Conservation (phyloP, 2,113 vertebrate species). For the Callaeas wilsoni region DNA sequence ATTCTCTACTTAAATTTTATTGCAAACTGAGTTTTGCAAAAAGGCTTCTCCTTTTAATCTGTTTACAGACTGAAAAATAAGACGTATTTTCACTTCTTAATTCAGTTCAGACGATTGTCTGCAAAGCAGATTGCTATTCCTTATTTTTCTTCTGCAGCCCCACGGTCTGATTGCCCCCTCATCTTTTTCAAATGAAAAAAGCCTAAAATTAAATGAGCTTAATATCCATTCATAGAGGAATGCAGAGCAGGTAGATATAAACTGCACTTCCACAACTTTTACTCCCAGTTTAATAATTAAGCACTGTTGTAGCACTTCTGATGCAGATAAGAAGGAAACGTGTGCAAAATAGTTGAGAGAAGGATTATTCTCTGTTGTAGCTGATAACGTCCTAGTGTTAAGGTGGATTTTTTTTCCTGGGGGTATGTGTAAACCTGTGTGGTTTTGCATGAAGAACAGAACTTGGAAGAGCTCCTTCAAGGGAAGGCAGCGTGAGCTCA, state of each 20-base stretch:
- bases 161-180: not conserved
- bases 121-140: not conserved
- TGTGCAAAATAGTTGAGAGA: not conserved
- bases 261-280: not conserved
- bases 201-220: not conserved
- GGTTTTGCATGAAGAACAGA: not conserved
- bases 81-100: not conserved
- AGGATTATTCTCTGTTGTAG: not conserved
- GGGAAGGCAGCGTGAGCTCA: not conserved
- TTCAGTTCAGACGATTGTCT: not conserved
- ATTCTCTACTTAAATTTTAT: not conserved
- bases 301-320: not conserved
- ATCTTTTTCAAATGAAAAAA: not conserved
- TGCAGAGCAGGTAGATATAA: not conserved
- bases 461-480: not conserved
- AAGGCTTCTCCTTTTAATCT: not conserved
- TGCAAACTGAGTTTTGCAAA: not conserved
- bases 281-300: not conserved
- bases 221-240: not conserved
- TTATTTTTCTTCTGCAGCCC: not conserved
- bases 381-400: not conserved
- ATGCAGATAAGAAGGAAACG: not conserved
- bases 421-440: not conserved
- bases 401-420: not conserved
- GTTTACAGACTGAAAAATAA: not conserved